phyloP scores from a whole-genome alignment of 2,113 vertebrate species.

The Hemichromis elongatus region DNA sequence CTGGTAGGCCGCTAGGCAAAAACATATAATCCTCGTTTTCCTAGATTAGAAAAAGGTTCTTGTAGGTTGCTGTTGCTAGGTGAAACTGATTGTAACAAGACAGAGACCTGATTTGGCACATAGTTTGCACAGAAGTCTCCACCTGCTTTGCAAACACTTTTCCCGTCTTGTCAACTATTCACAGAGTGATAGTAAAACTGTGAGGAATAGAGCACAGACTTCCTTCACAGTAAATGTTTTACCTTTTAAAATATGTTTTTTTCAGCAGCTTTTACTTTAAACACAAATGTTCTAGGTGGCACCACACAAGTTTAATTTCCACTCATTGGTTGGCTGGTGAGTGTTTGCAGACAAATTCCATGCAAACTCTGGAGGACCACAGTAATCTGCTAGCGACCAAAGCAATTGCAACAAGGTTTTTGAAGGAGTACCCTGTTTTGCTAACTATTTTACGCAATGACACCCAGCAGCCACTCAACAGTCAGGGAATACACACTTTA shows the following conservation, averaged over 20 bases:
- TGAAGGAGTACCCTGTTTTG: neutral
- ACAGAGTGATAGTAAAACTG: neutral
- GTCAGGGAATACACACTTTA: neutral
- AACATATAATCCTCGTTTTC: too few species aligned
- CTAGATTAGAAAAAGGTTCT: neutral
- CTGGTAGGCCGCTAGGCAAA: neutral
- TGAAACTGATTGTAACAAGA: neutral
- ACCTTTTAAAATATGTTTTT: neutral
- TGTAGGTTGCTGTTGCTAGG: neutral
- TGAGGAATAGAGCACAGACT: neutral
- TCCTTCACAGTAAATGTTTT: neutral
- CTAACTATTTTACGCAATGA: neutral
- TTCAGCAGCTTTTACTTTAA: neutral
- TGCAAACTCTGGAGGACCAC: neutral
- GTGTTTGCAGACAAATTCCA: neutral
- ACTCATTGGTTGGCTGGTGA: neutral
- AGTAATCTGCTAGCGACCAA: neutral
- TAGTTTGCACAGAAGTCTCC: neutral
- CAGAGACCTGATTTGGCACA: neutral
- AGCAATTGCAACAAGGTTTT: neutral
- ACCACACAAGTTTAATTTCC: neutral
- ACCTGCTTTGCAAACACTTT: neutral
- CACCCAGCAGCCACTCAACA: neutral
- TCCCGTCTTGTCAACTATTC: neutral
- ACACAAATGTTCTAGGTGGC: neutral